Percentiles rank a stretch among this genome's conserved stretches.
Conservation (phyloP, 2,113 vertebrate genomes). For the Dicrurus megarhynchus region DNA sequence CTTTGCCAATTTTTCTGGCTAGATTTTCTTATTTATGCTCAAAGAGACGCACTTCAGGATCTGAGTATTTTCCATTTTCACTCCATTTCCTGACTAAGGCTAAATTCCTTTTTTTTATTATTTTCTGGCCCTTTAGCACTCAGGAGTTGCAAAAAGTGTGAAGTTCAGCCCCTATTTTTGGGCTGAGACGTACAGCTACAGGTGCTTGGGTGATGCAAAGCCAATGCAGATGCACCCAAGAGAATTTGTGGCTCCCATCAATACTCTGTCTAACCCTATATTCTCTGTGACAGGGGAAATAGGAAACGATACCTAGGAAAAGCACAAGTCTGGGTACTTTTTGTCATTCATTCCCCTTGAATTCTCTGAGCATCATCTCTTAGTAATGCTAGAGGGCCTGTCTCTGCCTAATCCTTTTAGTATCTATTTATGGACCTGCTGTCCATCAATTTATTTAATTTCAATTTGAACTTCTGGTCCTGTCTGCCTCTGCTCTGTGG, state of each 20-base stretch:
- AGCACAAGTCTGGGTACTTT: background rate
- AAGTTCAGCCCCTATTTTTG: background rate
- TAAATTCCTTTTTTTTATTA: background rate
- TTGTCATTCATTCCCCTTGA: background rate
- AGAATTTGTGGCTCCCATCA: background rate
- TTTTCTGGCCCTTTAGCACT: background rate
- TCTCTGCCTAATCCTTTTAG: constrained; percentile 27
- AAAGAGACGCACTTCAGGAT: background rate
- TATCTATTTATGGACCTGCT: constrained; percentile 19
- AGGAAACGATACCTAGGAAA: background rate
- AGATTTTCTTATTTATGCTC: background rate
- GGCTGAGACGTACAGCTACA: background rate
- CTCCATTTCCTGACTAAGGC: background rate
- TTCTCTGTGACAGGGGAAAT: background rate
- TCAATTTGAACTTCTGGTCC: background rate
- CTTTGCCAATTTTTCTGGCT: background rate
- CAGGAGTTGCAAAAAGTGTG: background rate
- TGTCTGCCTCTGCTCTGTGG: background rate
- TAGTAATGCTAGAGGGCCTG: background rate
- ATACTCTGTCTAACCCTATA: background rate
- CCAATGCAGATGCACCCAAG: background rate
- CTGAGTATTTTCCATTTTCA: background rate
- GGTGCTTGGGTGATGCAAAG: background rate
- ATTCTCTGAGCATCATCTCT: background rate
- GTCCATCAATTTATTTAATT: constrained; percentile 32